Conservation (phyloP, 2,888 invertebrate genomes). For the Schrankia costaestrigalis region DNA sequence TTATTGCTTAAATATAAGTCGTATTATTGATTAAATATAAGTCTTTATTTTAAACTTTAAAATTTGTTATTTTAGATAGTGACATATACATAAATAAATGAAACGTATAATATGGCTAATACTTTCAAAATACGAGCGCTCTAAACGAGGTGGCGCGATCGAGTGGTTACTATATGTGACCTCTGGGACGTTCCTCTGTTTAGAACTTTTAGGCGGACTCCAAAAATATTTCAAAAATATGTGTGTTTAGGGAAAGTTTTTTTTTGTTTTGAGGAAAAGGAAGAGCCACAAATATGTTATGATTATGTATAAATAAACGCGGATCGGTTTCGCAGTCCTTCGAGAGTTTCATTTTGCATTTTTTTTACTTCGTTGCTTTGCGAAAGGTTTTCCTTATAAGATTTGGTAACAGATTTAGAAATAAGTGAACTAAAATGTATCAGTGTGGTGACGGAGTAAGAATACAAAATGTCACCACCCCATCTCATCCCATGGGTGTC, state of each 20-base stretch:
- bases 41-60: no score
- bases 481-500: no score
- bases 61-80: no score
- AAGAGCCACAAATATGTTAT: slow-evolving; percentile 29
- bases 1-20: background rate
- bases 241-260: slow-evolving; percentile 29
- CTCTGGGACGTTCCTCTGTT: slow-evolving; percentile 34
- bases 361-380: no score
- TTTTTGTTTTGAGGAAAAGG: slow-evolving; percentile 23
- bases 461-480: no score
- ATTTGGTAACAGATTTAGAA: no score
- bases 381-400: no score
- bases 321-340: slow-evolving; percentile 27
- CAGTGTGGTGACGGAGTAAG: no score
- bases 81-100: background rate
- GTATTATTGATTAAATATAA: background rate
- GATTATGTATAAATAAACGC: slow-evolving; percentile 32
- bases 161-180: slow-evolving; percentile 42
- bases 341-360: no score
- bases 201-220: slow-evolving; percentile 32
- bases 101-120: slow-evolving; percentile 5
- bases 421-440: no score
- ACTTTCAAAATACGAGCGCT: slow-evolving; percentile 16
- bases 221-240: slow-evolving; percentile 38
- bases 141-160: slow-evolving; percentile 39